Evolutionary conservation across 2,113 vertebrate species (phyloP).

Genomic region (human): GRCh38 chr1:51256001-51256500

Average conservation of each 20-base stretch:
- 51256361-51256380: neutral
- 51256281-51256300: neutral
- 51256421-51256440: neutral
- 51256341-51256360: neutral
- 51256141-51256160: neutral
- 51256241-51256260: neutral
- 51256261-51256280: neutral
- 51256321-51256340: neutral
- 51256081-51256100: neutral
- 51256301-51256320: neutral
- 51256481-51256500: neutral
- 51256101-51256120: neutral
- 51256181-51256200: neutral
- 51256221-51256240: neutral
- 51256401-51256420: neutral
- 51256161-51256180: neutral
- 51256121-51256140: neutral
- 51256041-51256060: neutral
- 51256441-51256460: neutral
- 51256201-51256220: neutral
- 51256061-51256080: neutral
- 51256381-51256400: neutral
- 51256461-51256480: neutral
- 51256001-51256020: neutral
- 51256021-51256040: neutral